Base-by-base conservation (phyloP, 2,888 invertebrate genomes). In the Heliconius hortense region DNA sequence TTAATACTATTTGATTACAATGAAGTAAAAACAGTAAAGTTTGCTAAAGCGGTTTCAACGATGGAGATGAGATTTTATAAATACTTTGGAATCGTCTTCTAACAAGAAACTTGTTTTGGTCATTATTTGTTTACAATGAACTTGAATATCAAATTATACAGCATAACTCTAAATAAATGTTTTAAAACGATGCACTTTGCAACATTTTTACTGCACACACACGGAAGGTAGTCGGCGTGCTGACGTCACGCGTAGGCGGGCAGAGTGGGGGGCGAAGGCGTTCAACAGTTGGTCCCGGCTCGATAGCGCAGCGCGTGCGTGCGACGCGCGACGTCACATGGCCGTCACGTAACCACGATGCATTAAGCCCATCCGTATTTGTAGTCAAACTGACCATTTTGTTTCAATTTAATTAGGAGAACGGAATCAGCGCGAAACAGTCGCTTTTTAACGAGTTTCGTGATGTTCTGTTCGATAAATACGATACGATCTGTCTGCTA, bases 241-340 rank as follows among this genome's bases (percentile, higher is more conserved):
- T 78, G 78, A 92, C 92, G 92, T 91, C 90, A 91, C 84, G 82
- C 81, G 82, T 71, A 66, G 76, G 64, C 60, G 72, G 69, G 68
- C 73, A 76, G 74, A 78, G 80, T 78, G 80, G 76, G 80, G 75
- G 77, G 79, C 59, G 79, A 71, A 35, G 78, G 86, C 86, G 89
- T 89, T 92, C 92, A 93, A 93, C 93, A 92, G 93, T 92, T 93
- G 92, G 92, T 90, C 88, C 79, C 85, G 75, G 89, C 88, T 91
- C 91, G 88, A 91, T 90, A 90, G 86, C 82, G 84, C 83, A 86
- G 90, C 90, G 90, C 91, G 89, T 92, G 91, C 91, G 91, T 90
- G 90, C 82, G 80, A 77, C 81, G 81, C 35, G 75, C 82, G 72
- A 84, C 88, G 87, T 86, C 90, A 90, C 88, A 88, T 87, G 86